phyloP scores from a whole-genome alignment of 2,888 invertebrate species.

The Muscina levida region DNA sequence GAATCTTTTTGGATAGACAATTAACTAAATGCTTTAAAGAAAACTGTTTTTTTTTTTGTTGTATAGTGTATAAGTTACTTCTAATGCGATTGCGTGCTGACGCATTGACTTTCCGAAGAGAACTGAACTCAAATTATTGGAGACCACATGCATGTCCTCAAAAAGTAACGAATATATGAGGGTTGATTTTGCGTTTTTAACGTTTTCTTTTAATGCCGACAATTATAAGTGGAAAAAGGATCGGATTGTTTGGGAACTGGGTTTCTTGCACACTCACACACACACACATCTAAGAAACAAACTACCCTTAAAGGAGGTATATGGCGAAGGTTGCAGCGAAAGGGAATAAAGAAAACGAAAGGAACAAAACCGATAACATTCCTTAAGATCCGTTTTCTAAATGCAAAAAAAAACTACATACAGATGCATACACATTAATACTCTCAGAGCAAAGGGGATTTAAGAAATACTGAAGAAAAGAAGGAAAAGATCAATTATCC shows the following conservation, averaged over 20 bases:
- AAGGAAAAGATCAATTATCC: constrained; percentile 33
- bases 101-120: constrained; percentile 72
- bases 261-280: constrained; percentile 6
- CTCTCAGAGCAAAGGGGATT: constrained; percentile 6
- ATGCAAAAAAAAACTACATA: constrained; percentile 31
- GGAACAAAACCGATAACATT: constrained; percentile 1
- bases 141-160: constrained; percentile 54
- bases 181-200: constrained; percentile 47
- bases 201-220: constrained; percentile 5
- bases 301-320: constrained; percentile 19
- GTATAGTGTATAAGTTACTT: constrained; percentile 33
- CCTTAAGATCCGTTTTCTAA: constrained; percentile 37
- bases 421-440: constrained; percentile 2
- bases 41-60: constrained; percentile 42
- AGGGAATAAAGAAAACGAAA: constrained; percentile 2
- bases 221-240: constrained; percentile 30
- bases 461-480: constrained; percentile 26
- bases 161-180: constrained; percentile 50
- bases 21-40: too few relatives aligned
- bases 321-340: constrained; percentile 1
- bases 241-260: background rate
- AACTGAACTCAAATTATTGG: constrained; percentile 71
- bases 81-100: constrained; percentile 67
- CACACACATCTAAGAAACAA: background rate
- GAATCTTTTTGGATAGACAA: too few relatives aligned